Percentiles rank a stretch among this genome's conserved stretches.
phyloP scores from a whole-genome alignment of 2,797 vertebrate species.

The Muscicapa comitata region DNA sequence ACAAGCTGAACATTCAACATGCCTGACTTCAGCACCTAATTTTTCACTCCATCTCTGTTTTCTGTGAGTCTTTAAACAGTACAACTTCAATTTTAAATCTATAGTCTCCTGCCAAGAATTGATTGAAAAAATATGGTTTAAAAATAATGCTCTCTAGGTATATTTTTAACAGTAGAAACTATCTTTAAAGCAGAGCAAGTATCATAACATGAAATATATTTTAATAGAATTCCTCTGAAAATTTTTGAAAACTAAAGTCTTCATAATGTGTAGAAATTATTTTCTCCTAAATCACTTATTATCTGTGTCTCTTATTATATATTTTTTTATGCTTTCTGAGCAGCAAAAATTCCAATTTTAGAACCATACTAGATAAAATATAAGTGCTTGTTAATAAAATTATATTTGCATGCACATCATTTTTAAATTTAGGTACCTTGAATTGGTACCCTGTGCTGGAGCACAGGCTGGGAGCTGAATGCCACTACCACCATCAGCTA shows the following conservation, averaged over 20 bases:
- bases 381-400: not conserved
- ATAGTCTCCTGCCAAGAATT: slow-evolving; percentile 56
- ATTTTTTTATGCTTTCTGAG: not conserved
- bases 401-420: not conserved
- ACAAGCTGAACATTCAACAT: slow-evolving; percentile 61
- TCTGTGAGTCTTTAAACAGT: slow-evolving; percentile 56
- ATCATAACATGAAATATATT: not conserved
- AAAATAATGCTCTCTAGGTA: slow-evolving; percentile 53
- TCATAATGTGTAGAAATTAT: not conserved
- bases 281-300: not conserved
- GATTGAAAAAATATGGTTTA: slow-evolving; percentile 65
- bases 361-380: not conserved
- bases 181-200: not conserved
- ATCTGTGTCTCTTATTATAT: not conserved
- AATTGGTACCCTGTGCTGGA: not conserved
- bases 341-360: not conserved
- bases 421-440: not conserved
- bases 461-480: fast-evolving
- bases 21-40: slow-evolving; percentile 73
- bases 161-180: slow-evolving; percentile 7
- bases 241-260: not conserved
- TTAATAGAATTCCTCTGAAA: slow-evolving; percentile 4
- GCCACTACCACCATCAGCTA: not conserved
- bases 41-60: slow-evolving; percentile 69
- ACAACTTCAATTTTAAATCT: slow-evolving; percentile 61